Evolutionary conservation across 2,888 invertebrate genomes (phyloP).

Genomic region (Abrostola tripartita): DNA sequence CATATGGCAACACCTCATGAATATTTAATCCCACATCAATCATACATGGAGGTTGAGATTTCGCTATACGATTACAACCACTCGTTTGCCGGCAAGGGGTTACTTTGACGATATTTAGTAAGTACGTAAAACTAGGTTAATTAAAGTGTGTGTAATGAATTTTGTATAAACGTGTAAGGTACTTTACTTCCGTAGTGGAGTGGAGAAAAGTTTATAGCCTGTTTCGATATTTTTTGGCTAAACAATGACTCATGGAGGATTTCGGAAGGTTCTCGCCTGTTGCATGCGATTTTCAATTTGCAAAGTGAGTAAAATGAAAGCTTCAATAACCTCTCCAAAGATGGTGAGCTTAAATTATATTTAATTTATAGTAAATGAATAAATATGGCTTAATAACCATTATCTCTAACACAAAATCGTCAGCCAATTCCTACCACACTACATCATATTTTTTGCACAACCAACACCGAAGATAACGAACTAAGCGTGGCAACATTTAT

Average conservation of each 20-base stretch:
- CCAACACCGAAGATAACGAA: slow-evolving; percentile 62
- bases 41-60: slow-evolving; percentile 75
- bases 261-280: not conserved
- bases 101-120: slow-evolving; percentile 65
- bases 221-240: not conserved
- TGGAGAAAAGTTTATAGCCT: slow-evolving; percentile 13
- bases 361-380: too few species aligned
- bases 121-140: slow-evolving; percentile 66
- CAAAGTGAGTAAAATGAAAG: too few species aligned
- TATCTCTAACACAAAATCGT: slow-evolving; percentile 4
- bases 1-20: slow-evolving; percentile 81
- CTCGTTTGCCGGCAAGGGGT: slow-evolving; percentile 69
- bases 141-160: slow-evolving; percentile 68
- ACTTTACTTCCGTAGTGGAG: slow-evolving; percentile 17
- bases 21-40: slow-evolving; percentile 86
- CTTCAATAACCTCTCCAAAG: too few species aligned
- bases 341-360: too few species aligned
- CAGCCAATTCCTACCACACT: slow-evolving; percentile 34
- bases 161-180: slow-evolving; percentile 45
- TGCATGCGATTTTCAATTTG: not conserved
- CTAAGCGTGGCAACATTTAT: slow-evolving; percentile 65
- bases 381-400: not conserved
- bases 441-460: slow-evolving; percentile 49
- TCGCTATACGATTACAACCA: slow-evolving; percentile 62
- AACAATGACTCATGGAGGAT: too few species aligned